phyloP scores from a whole-genome alignment of 2,797 vertebrate species.

The Rhabdophis nuchalis region DNA sequence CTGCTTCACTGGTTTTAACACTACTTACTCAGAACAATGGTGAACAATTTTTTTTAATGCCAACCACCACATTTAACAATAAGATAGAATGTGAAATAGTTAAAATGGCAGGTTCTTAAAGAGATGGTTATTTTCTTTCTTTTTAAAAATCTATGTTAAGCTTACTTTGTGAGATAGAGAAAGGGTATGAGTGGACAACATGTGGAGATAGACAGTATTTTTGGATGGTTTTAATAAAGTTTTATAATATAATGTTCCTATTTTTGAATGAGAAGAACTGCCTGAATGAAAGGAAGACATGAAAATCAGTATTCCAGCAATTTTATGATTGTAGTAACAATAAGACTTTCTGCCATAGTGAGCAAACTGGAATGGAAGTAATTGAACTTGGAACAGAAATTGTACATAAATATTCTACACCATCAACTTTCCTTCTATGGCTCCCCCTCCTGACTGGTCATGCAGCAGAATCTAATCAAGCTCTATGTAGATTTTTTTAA shows the following conservation, averaged over 20 bases:
- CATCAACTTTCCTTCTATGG: not conserved
- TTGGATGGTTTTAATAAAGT: not conserved
- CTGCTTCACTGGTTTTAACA: not conserved
- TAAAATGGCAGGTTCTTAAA: not conserved
- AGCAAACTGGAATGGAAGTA: not conserved
- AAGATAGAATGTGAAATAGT: not conserved
- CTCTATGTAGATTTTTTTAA: not conserved
- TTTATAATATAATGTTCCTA: not conserved
- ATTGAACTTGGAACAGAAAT: not conserved
- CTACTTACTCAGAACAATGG: not conserved
- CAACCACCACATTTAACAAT: not conserved
- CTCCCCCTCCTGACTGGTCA: not conserved
- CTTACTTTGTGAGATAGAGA: not conserved
- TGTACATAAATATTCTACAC: not conserved
- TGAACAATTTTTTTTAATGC: not conserved
- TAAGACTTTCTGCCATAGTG: not conserved
- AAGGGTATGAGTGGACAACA: not conserved
- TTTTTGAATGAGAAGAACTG: not conserved
- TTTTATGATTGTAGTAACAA: not conserved
- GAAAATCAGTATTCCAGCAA: not conserved
- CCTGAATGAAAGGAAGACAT: not conserved
- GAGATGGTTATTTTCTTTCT: not conserved
- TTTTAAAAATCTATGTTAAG: not conserved
- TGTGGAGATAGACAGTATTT: not conserved
- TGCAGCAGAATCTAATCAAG: not conserved